Conservation (phyloP, 2,888 invertebrate species). For the Proisotoma minuta region DNA sequence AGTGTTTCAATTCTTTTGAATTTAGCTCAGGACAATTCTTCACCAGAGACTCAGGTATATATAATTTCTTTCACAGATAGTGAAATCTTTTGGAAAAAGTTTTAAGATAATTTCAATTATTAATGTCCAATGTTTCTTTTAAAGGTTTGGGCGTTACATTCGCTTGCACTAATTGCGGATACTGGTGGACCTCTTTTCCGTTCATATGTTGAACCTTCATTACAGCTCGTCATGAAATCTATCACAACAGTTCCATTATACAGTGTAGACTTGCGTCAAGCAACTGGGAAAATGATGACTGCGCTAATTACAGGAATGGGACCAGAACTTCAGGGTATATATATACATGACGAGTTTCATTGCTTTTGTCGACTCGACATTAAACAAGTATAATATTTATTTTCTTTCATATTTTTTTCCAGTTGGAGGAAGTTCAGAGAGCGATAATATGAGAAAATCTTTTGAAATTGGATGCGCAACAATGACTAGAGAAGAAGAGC, state of each 20-base stretch:
- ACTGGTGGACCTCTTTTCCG: slow-evolving; percentile 99
- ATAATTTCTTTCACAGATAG: background rate
- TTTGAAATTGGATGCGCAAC: slow-evolving; percentile 43
- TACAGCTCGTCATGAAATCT: slow-evolving; percentile 83
- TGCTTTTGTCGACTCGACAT: no score
- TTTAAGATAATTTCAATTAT: background rate
- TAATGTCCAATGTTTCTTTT: slow-evolving; percentile 5
- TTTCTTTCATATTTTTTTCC: slow-evolving; percentile 4
- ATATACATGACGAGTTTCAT: background rate
- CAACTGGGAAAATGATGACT: slow-evolving; percentile 85
- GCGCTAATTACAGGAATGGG: slow-evolving; percentile 97
- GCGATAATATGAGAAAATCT: slow-evolving; percentile 40
- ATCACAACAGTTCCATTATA: slow-evolving; percentile 84
- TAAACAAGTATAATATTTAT: no score
- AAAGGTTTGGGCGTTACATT: slow-evolving; percentile 93
- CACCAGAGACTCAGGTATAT: slow-evolving; percentile 84
- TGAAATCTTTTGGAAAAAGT: background rate
- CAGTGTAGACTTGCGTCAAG: slow-evolving; percentile 84
- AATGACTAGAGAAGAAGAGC: slow-evolving; percentile 66
- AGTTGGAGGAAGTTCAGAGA: slow-evolving; percentile 38
- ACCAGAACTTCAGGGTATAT: slow-evolving; percentile 88
- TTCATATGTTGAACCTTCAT: slow-evolving; percentile 89
- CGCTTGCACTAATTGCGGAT: slow-evolving; percentile 89
- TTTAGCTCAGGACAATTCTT: slow-evolving; percentile 85
- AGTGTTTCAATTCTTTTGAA: slow-evolving; percentile 92